A percentile compares a stretch with the other conserved stretches of the same genome.
phyloP scores from a whole-genome alignment of 2,888 invertebrate genomes.

The Labia minor region DNA sequence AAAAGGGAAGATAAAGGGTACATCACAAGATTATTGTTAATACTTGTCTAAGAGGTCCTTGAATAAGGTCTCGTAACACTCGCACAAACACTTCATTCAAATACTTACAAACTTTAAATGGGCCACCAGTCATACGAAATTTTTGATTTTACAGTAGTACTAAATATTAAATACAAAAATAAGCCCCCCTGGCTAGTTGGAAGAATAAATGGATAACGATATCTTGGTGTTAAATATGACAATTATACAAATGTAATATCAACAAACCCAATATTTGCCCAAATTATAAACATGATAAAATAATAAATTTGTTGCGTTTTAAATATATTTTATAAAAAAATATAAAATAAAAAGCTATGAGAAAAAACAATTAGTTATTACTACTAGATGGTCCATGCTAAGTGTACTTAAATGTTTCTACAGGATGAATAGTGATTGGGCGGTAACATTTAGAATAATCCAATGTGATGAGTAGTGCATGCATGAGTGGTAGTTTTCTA shows the following conservation, averaged over 20 bases:
- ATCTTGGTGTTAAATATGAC: neutral
- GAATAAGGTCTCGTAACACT: conserved; percentile 15
- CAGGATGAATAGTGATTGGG: neutral
- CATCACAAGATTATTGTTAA: conserved; percentile 16
- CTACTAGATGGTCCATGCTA: neutral
- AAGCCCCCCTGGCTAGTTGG: neutral
- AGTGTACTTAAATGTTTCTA: neutral
- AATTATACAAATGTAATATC: conserved; percentile 4
- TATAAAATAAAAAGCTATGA: neutral
- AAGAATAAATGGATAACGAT: neutral
- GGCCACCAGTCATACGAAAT: conserved; percentile 8
- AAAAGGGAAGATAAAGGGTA: conserved; percentile 1
- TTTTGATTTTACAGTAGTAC: neutral
- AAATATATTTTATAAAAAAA: neutral
- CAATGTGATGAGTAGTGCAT: neutral
- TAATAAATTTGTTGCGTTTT: neutral
- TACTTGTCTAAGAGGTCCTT: conserved; percentile 8
- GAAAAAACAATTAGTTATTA: neutral
- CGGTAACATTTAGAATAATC: neutral
- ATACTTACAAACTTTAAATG: conserved; percentile 8
- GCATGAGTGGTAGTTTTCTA: neutral
- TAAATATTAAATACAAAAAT: conserved; percentile 4
- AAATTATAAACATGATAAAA: neutral
- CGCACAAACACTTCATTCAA: conserved; percentile 17
- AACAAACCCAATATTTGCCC: neutral